phyloP scores from a whole-genome alignment of 2,113 vertebrate genomes.

The Ophiodon elongatus region DNA sequence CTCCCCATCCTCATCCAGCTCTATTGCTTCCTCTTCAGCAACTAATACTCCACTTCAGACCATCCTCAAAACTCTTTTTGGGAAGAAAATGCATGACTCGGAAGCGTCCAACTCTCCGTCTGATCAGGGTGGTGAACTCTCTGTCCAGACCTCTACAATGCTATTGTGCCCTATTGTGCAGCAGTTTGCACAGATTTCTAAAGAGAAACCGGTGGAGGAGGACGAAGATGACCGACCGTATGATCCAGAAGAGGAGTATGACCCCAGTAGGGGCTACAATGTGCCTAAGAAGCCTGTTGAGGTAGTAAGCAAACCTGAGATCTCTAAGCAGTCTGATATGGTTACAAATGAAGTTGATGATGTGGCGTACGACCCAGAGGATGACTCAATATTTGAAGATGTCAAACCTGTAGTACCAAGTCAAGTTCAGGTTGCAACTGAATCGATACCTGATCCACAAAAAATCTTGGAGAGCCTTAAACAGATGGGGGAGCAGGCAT shows the following conservation, averaged over 20 bases:
- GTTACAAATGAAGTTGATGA: constrained; percentile 83
- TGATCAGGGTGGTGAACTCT: constrained; percentile 78
- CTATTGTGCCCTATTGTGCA: constrained; percentile 94
- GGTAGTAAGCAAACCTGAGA: constrained; percentile 63
- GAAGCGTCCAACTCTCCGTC: constrained; percentile 83
- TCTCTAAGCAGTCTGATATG: constrained; percentile 71
- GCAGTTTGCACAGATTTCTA: constrained; percentile 91
- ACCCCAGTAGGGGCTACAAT: constrained; percentile 86
- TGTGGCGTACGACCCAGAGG: constrained; percentile 96
- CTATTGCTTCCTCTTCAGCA: constrained; percentile 55
- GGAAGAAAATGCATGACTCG: constrained; percentile 91
- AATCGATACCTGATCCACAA: constrained; percentile 84
- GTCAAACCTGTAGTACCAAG: constrained; percentile 87
- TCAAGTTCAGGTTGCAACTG: constrained; percentile 74
- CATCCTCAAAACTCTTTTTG: constrained; percentile 95
- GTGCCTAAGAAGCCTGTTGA: constrained; percentile 73
- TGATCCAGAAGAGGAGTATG: constrained; percentile 97
- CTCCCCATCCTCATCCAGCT: constrained; percentile 64
- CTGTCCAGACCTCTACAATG: constrained; percentile 78
- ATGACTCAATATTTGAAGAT: constrained; percentile 96
- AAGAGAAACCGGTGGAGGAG: constrained; percentile 87
- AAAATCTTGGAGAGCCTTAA: constrained; percentile 92
- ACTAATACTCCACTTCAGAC: constrained; percentile 90
- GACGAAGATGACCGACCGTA: constrained; percentile 95
- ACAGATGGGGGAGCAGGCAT: constrained; percentile 90